Conservation (phyloP, 2,888 invertebrate genomes). For the Andrena flavipes region DNA sequence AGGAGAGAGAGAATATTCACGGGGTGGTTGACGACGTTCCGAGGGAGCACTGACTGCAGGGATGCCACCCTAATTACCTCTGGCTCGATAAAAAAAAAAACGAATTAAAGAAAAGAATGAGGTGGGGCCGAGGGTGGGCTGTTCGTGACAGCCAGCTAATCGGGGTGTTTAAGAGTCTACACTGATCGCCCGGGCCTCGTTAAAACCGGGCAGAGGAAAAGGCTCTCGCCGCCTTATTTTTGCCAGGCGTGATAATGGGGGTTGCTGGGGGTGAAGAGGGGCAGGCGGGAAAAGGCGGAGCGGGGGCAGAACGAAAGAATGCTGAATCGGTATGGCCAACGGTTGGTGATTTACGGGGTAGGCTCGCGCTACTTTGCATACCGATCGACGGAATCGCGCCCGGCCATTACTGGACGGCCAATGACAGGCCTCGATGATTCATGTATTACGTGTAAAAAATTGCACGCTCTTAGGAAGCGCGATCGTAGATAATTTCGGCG, state of each 20-base stretch:
- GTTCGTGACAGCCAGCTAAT: constrained; percentile 85
- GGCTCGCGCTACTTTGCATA: constrained; percentile 78
- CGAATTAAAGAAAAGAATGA: constrained; percentile 84
- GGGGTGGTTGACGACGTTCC: constrained; percentile 55
- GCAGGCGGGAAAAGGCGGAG: constrained; percentile 43
- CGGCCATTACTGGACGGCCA: constrained; percentile 69
- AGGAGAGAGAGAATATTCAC: background rate
- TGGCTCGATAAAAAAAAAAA: constrained; percentile 82
- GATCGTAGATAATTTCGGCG: constrained; percentile 55
- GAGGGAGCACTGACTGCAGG: constrained; percentile 80
- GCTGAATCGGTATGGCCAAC: constrained; percentile 70
- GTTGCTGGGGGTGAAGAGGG: constrained; percentile 62
- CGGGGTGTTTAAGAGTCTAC: constrained; percentile 85
- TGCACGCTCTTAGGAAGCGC: constrained; percentile 6
- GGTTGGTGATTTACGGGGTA: constrained; percentile 78
- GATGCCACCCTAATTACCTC: constrained; percentile 84
- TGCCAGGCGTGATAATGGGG: constrained; percentile 83
- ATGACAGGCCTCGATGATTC: constrained; percentile 65
- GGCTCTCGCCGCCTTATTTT: constrained; percentile 80
- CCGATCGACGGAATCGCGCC: constrained; percentile 75
- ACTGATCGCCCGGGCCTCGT: constrained; percentile 84
- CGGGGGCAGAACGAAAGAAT: constrained; percentile 66
- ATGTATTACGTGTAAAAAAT: constrained; percentile 72
- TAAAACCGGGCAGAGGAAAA: constrained; percentile 81
- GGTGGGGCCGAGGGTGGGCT: constrained; percentile 82